Evolutionary conservation across 1,140 invertebrate genomes (phyloP).

Genomic region (Ganaspis sp.): DNA sequence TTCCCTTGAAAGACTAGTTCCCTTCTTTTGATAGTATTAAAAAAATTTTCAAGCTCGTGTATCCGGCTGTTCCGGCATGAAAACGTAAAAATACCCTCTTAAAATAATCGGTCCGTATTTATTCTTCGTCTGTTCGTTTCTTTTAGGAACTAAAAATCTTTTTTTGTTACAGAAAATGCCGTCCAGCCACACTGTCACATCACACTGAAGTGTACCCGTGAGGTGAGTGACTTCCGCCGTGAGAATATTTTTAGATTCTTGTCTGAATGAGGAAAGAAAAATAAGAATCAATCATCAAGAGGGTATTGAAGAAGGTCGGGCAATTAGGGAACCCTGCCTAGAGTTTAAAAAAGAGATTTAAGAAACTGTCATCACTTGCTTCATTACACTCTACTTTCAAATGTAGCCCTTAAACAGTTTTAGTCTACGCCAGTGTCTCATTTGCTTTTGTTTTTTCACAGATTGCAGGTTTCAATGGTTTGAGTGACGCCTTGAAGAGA

Average conservation of each 20-base stretch:
- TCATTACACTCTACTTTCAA: neutral
- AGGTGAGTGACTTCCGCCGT: slow-evolving; percentile 80
- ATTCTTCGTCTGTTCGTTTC: neutral
- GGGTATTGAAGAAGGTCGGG: slow-evolving; percentile 10
- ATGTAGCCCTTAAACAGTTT: neutral
- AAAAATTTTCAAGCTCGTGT: neutral
- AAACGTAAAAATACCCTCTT: neutral
- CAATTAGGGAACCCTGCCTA: neutral
- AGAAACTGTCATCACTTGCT: neutral
- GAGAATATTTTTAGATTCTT: slow-evolving; percentile 63
- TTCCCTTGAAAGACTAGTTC: neutral
- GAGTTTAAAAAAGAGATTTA: neutral
- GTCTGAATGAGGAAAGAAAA: slow-evolving; percentile 52
- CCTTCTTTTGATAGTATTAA: neutral
- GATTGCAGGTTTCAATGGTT: slow-evolving; percentile 95
- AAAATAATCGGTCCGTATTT: neutral
- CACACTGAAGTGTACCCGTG: slow-evolving; percentile 92
- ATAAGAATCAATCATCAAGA: slow-evolving; percentile 47
- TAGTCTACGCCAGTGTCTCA: neutral
- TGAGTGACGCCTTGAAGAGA: slow-evolving; percentile 95
- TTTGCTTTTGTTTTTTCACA: slow-evolving; percentile 67
- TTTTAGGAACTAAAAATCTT: neutral
- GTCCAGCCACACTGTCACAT: slow-evolving; percentile 94
- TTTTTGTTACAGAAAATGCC: slow-evolving; percentile 73
- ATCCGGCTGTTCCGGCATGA: neutral